Evolutionary conservation across 2,797 vertebrate species (phyloP), one percentile per base, ranked within the genome.

Genomic region (Pyrrhura leucotis): DNA sequence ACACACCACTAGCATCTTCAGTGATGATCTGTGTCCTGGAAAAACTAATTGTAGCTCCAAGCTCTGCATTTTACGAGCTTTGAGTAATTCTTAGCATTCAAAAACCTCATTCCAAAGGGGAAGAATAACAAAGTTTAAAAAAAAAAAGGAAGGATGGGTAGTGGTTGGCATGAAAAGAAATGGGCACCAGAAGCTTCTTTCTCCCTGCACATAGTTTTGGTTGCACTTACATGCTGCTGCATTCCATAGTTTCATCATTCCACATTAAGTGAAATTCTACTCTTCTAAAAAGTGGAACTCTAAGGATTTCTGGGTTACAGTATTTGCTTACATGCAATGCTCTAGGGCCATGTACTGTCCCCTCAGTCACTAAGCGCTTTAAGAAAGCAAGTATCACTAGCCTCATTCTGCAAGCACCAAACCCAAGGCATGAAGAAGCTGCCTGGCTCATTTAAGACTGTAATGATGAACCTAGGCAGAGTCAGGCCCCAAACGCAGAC

Each of bases 61-160:
- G 80, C 51, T 48, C 42, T 76, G 73, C 26, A 67, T 58, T 88
- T 93, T 76, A 91, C 65, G 81, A 94, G 88, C 63, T 89, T 65
- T 81, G 39, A 85, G 58, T 51, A 92, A 95, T 86, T 89, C 67
- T 69, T 65, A 89, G 48, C 75, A 93, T 85, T 88, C 62, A 86
- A 44, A 84, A 86, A 74, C 29, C 28, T 90, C 89, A 85, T 76
- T 91, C 86, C 81, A 95, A 90, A 68, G 62, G 20, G 68, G 25
- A 90, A 58, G 6, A 90, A 78, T 7, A 85, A 72, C 31, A 20
- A 92, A 54, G 18, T 45, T 63, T n/a, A 9, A 13, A 45, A 28
- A 45, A 35, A 44, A 45, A 40, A 61, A 44, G 1, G 2, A 76
- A 25, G 4, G 19, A 66, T 0, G 1, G 51, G 56, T 88, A 85